A percentile compares a stretch with the other conserved stretches of the same genome.
These are phyloP conservation scores for Oryzias curvinotus DNA, from an alignment of 2,113 vertebrate genomes.

Conservation along the genomic window DNA sequence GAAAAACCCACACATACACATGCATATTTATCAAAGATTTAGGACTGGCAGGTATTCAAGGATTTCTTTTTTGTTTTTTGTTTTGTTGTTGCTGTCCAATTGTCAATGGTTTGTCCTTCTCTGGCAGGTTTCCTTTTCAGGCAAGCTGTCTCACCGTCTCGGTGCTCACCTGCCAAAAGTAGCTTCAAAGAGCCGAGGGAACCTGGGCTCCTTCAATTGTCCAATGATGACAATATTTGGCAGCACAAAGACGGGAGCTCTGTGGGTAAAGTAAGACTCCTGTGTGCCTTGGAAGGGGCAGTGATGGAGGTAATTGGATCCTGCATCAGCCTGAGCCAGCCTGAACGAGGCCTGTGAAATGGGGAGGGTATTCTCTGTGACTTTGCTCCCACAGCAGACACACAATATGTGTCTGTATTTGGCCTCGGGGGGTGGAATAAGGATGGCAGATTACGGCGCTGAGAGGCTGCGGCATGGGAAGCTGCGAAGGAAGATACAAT, in stretches of 20 bases:
- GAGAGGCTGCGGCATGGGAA: constrained; percentile 64
- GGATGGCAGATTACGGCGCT: constrained; percentile 61
- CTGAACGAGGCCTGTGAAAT: constrained; percentile 48
- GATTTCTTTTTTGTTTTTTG: too few species aligned
- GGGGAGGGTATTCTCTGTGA: constrained; percentile 47
- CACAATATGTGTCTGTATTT: constrained; percentile 68
- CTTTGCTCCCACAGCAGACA: constrained; percentile 68
- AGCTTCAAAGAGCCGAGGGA: constrained; percentile 33
- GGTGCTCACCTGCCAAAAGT: constrained; percentile 16
- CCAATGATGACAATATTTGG: constrained; percentile 42
- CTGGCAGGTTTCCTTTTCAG: neutral
- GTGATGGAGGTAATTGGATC: constrained; percentile 57
- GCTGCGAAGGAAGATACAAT: constrained; percentile 45
- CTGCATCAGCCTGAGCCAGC: constrained; percentile 23
- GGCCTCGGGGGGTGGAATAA: constrained; percentile 30
- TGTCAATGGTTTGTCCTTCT: neutral
- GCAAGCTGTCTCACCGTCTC: constrained; percentile 3
- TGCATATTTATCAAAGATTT: too few species aligned
- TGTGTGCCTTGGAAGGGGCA: constrained; percentile 57
- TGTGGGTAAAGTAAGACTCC: constrained; percentile 64
- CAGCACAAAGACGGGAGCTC: constrained; percentile 47
- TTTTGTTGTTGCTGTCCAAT: neutral
- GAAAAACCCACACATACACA: too few species aligned
- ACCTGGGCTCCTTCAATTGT: constrained; percentile 36
- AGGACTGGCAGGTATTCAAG: too few species aligned